These are phyloP conservation scores for Agrilus planipennis DNA, from an alignment of 1,140 invertebrate genomes.

Conservation along the genomic window DNA sequence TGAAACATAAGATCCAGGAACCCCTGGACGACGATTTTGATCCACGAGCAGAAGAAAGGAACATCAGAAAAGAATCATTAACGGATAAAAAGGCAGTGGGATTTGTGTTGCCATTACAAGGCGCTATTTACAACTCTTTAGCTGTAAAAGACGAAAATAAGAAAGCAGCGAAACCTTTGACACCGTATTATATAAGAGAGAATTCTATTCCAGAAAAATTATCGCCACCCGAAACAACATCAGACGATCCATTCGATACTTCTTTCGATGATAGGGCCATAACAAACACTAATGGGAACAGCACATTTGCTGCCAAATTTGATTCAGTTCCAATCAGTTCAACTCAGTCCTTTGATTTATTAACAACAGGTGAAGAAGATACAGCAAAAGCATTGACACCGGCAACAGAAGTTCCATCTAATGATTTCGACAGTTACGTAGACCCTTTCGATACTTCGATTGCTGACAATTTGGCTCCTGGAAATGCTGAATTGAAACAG, in stretches of 20 bases:
- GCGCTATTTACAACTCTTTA: constrained; percentile 28
- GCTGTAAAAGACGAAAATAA: constrained; percentile 33
- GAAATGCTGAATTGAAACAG: constrained; percentile 63
- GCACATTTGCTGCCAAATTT: constrained; percentile 23
- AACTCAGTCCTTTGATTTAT: constrained; percentile 38
- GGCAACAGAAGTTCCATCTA: constrained; percentile 29
- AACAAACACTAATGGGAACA: constrained; percentile 28
- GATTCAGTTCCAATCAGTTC: constrained; percentile 13
- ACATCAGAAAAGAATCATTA: neutral
- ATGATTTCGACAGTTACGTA: constrained; percentile 32
- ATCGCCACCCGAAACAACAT: constrained; percentile 34
- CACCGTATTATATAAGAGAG: constrained; percentile 61
- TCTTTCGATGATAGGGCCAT: constrained; percentile 38
- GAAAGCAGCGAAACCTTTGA: constrained; percentile 54
- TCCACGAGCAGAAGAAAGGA: constrained; percentile 47
- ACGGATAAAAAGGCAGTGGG: constrained; percentile 49
- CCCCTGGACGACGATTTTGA: constrained; percentile 60
- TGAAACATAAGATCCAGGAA: constrained; percentile 20
- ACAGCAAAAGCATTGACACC: constrained; percentile 47
- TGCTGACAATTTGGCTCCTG: constrained; percentile 58
- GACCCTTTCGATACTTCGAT: constrained; percentile 80
- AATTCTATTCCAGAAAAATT: constrained; percentile 42
- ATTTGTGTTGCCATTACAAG: constrained; percentile 49
- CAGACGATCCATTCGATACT: constrained; percentile 55
- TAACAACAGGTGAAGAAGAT: constrained; percentile 45